Conservation (phyloP, 2,113 vertebrate genomes). For the Pomatorhinus ruficollis region DNA sequence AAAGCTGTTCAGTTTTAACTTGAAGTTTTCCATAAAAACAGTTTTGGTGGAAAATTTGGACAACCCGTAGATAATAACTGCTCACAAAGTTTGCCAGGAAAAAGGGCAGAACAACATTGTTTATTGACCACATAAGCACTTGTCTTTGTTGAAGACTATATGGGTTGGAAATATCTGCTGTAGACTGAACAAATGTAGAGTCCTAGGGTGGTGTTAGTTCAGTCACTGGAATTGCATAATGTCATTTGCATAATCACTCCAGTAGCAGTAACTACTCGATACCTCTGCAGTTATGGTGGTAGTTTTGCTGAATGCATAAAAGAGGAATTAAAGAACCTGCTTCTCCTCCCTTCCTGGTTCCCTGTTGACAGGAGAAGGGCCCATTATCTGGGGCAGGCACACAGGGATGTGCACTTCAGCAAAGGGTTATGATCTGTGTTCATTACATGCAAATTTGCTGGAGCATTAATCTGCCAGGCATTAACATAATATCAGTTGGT, state of each 20-base stretch:
- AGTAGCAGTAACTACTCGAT: not conserved
- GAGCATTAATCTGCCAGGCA: slow-evolving; percentile 55
- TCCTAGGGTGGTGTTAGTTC: not conserved
- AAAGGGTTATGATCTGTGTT: slow-evolving; percentile 19
- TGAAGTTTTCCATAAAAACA: not conserved
- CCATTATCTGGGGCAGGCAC: slow-evolving; percentile 49
- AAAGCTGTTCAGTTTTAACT: not conserved
- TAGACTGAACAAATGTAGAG: not conserved
- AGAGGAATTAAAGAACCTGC: slow-evolving; percentile 2
- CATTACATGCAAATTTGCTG: slow-evolving; percentile 69
- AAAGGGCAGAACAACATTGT: not conserved
- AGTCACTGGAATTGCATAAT: not conserved
- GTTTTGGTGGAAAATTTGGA: not conserved
- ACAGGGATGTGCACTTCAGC: slow-evolving; percentile 26
- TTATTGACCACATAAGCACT: not conserved
- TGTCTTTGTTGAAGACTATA: not conserved
- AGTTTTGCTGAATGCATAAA: slow-evolving; percentile 2
- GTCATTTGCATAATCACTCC: slow-evolving; percentile 22
- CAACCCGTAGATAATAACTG: not conserved
- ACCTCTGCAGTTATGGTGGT: not conserved
- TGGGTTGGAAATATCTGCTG: not conserved
- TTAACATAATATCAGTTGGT: slow-evolving; percentile 63
- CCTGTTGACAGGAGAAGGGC: not conserved
- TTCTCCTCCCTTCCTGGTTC: not conserved
- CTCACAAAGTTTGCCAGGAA: not conserved